Percentiles rank a stretch among this genome's conserved stretches.
Conservation (phyloP, 2,797 vertebrate genomes). For the Microctenopoma steveboyesi region DNA sequence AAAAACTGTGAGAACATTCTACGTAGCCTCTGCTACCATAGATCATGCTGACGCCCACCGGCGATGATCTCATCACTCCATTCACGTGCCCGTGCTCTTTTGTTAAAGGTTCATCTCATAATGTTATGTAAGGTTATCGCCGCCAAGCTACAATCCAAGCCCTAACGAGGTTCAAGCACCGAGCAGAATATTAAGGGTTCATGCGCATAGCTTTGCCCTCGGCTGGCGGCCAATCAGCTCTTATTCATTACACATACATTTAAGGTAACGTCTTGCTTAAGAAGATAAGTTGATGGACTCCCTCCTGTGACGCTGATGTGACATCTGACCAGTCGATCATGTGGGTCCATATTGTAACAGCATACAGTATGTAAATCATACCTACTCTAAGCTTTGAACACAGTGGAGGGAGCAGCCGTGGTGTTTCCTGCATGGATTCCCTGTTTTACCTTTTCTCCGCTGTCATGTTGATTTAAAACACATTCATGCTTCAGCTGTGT, state of each 20-base stretch:
- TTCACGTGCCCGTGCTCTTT: slow-evolving; percentile 54
- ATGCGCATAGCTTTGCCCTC: slow-evolving; percentile 54
- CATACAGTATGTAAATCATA: not conserved
- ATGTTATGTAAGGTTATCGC: slow-evolving; percentile 74
- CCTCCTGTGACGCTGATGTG: slow-evolving; percentile 32
- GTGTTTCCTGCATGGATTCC: slow-evolving; percentile 17
- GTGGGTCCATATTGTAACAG: slow-evolving; percentile 3
- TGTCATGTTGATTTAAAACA: slow-evolving; percentile 53
- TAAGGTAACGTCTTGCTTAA: slow-evolving; percentile 52
- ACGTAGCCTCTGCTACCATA: slow-evolving; percentile 18
- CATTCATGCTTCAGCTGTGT: slow-evolving; percentile 40
- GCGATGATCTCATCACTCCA: slow-evolving; percentile 39
- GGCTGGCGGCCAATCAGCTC: slow-evolving; percentile 48
- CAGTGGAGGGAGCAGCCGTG: slow-evolving; percentile 1
- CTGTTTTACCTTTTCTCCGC: slow-evolving; percentile 30
- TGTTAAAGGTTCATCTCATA: slow-evolving; percentile 60
- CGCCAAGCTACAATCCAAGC: slow-evolving; percentile 56
- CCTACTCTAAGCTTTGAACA: slow-evolving; percentile 5
- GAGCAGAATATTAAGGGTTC: slow-evolving; percentile 62
- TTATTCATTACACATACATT: slow-evolving; percentile 24
- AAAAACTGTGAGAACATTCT: slow-evolving; percentile 23
- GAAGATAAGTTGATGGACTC: slow-evolving; percentile 40
- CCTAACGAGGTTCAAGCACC: slow-evolving; percentile 62
- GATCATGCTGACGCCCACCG: slow-evolving; percentile 44
- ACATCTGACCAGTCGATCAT: slow-evolving; percentile 31